Conservation (phyloP, 1,140 invertebrate species). For the Subanguina moxae region DNA sequence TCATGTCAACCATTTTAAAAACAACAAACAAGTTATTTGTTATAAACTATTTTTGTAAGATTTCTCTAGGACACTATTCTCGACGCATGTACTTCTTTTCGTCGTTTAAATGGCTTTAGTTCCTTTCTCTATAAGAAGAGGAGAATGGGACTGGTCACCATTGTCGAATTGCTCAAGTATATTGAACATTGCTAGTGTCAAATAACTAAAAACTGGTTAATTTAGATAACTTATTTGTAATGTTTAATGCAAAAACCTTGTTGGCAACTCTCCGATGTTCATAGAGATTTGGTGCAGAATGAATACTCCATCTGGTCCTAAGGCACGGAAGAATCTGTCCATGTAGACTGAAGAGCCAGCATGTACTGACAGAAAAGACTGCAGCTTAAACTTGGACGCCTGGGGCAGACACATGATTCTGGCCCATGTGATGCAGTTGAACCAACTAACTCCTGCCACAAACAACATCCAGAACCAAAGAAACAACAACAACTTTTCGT, state of each 20-base stretch:
- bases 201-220: conserved; percentile 44
- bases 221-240: not conserved
- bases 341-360: conserved; percentile 27
- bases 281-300: conserved; percentile 56
- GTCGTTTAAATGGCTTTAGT: conserved; percentile 21
- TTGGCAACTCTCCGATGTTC: conserved; percentile 55
- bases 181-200: conserved; percentile 55
- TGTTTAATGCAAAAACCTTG: too few relatives aligned
- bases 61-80: too few relatives aligned
- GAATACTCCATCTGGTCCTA: conserved; percentile 54
- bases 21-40: too few relatives aligned
- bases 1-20: too few relatives aligned
- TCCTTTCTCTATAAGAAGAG: conserved; percentile 26
- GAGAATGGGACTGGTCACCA: not conserved
- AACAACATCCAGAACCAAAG: conserved; percentile 61
- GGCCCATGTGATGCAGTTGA: conserved; percentile 49
- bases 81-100: not conserved
- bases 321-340: conserved; percentile 48
- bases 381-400: conserved; percentile 24
- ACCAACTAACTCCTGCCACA: conserved; percentile 49
- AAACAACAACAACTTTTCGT: conserved; percentile 61
- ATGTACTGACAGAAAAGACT: conserved; percentile 37
- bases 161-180: conserved; percentile 41
- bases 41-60: too few relatives aligned
- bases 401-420: conserved; percentile 31